phyloP scores from a whole-genome alignment of 2,797 vertebrate genomes.

The Rhinatrema bivittatum region DNA sequence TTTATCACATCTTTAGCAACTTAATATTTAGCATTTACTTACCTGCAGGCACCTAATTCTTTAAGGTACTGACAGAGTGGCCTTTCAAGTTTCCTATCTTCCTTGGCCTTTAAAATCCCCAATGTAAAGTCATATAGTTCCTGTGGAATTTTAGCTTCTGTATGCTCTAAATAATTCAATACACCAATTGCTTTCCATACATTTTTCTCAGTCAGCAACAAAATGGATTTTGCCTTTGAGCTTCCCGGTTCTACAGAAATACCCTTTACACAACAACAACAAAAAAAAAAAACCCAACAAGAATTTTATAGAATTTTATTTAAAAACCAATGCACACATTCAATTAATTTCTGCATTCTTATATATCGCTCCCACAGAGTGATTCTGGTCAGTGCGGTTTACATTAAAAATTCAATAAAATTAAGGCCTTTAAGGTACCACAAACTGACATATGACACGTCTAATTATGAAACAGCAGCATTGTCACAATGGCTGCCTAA shows the following conservation, averaged over 20 bases:
- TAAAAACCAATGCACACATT: no score
- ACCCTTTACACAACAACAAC: conserved; percentile 35
- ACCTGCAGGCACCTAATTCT: conserved; percentile 59
- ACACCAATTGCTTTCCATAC: conserved; percentile 9
- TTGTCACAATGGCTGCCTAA: no score
- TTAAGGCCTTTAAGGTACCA: no score
- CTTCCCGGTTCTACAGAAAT: conserved; percentile 19
- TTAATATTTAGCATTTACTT: conserved; percentile 3
- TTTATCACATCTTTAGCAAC: no score
- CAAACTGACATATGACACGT: no score
- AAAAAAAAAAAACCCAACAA: no score
- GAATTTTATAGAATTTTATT: no score
- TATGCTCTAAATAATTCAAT: conserved; percentile 40
- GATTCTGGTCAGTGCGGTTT: no score
- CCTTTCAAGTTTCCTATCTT: conserved; percentile 31
- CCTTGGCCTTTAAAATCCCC: conserved; percentile 35
- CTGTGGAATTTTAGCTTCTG: conserved; percentile 45
- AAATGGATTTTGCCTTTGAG: conserved; percentile 43
- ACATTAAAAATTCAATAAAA: no score
- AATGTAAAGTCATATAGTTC: conserved; percentile 35
- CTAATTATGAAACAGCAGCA: no score
- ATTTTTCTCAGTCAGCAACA: conserved; percentile 49
- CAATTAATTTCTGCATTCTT: no score
- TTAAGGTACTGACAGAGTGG: conserved; percentile 56
- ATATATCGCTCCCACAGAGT: no score